These are phyloP conservation scores for Australoheros facetus DNA, from an alignment of 2,797 vertebrate genomes.

Conservation along the genomic window DNA sequence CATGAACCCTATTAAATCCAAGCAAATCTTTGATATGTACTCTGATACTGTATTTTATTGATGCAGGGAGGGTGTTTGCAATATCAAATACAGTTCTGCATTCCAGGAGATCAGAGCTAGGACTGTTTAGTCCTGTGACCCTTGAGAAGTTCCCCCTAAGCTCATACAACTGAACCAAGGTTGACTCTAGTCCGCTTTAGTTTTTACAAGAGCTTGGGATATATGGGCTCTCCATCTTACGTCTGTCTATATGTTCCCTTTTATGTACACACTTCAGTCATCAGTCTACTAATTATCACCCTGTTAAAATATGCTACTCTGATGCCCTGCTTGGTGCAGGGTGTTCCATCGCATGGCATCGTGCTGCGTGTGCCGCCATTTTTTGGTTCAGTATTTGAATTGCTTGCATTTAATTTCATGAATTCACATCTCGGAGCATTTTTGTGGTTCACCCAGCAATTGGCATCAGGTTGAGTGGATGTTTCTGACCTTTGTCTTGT, in stretches of 20 bases:
- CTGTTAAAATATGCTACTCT: slow-evolving; percentile 8
- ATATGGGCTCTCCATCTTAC: slow-evolving; percentile 36
- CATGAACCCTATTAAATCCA: slow-evolving; percentile 72
- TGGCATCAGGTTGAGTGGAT: neutral
- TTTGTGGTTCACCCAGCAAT: neutral
- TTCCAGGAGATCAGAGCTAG: slow-evolving; percentile 72
- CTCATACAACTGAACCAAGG: slow-evolving; percentile 36
- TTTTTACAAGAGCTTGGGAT: slow-evolving; percentile 62
- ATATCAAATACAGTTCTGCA: slow-evolving; percentile 72
- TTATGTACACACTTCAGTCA: slow-evolving; percentile 17
- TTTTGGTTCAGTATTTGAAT: neutral
- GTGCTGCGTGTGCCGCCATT: neutral
- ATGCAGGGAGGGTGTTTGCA: slow-evolving; percentile 61
- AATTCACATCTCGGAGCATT: neutral
- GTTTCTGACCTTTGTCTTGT: neutral
- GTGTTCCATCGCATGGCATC: neutral
- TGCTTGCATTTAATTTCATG: neutral
- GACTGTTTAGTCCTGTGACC: slow-evolving; percentile 60
- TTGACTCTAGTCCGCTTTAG: slow-evolving; percentile 21
- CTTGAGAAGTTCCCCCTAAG: slow-evolving; percentile 39
- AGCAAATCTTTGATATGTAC: slow-evolving; percentile 74
- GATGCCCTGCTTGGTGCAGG: neutral
- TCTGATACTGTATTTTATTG: slow-evolving; percentile 76
- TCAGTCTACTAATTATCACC: slow-evolving; percentile 19
- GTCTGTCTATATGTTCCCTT: slow-evolving; percentile 40